Percentiles rank a stretch among this genome's conserved stretches.
Conservation (phyloP, 2,797 vertebrate genomes). For the Acanthurus leucopareius region DNA sequence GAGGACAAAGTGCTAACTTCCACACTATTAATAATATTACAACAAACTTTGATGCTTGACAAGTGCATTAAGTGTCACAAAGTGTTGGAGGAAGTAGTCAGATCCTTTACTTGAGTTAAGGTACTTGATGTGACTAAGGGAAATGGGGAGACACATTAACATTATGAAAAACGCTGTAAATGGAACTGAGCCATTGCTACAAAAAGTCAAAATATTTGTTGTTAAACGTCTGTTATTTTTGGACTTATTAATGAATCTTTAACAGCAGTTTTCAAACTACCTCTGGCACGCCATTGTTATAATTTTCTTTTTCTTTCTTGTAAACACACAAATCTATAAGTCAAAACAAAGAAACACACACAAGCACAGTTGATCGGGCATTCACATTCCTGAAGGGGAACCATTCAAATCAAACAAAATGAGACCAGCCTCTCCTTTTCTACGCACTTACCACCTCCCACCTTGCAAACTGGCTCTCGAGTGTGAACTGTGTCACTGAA, state of each 20-base stretch:
- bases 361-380: conserved; percentile 50
- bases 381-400: conserved; percentile 69
- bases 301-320: conserved; percentile 10
- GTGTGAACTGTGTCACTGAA: conserved; percentile 66
- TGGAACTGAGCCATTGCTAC: not conserved
- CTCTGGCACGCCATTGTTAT: too few species aligned
- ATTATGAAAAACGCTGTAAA: too few species aligned
- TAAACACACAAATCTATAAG: not conserved
- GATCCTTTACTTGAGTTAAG: too few species aligned
- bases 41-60: too few species aligned
- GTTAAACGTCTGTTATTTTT: not conserved
- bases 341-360: conserved; percentile 3
- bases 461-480: conserved; percentile 27
- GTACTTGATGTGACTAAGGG: too few species aligned
- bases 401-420: conserved; percentile 42
- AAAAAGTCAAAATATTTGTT: not conserved
- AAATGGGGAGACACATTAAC: too few species aligned
- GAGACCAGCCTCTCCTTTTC: conserved; percentile 44
- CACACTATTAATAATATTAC: too few species aligned
- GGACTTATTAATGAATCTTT: not conserved
- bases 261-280: too few species aligned
- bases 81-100: too few species aligned
- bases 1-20: too few species aligned
- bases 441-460: conserved; percentile 55
- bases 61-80: too few species aligned